These are phyloP conservation scores for Platysternon megacephalum DNA, from an alignment of 2,113 vertebrate species.

Conservation along the genomic window DNA sequence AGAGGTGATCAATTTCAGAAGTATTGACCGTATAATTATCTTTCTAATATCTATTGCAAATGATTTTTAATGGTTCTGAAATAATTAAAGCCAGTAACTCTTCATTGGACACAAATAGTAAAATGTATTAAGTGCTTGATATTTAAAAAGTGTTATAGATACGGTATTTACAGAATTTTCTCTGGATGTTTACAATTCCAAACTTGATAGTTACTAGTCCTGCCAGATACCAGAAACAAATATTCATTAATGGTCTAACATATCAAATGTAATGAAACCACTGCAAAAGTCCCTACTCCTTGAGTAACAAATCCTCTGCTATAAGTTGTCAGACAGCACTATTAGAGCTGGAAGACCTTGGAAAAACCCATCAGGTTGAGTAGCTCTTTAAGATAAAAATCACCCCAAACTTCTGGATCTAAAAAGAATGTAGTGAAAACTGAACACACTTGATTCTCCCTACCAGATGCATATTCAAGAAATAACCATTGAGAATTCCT, in stretches of 20 bases:
- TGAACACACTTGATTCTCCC: not conserved
- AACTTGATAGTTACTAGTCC: not conserved
- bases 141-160: not conserved
- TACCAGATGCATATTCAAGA: not conserved
- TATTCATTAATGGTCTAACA: not conserved
- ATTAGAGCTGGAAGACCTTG: not conserved
- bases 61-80: not conserved
- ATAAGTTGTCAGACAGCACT: not conserved
- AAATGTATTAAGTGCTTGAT: not conserved
- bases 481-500: not conserved
- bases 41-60: not conserved
- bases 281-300: conserved; percentile 8
- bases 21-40: not conserved
- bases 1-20: not conserved
- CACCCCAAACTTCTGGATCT: not conserved
- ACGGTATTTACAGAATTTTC: not conserved
- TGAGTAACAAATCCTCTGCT: not conserved
- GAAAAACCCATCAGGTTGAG: not conserved
- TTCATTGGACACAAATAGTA: not conserved
- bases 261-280: not conserved
- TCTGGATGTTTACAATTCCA: not conserved
- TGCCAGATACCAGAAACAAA: not conserved
- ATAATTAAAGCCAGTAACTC: not conserved
- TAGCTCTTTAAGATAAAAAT: not conserved
- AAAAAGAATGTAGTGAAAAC: not conserved